These are phyloP conservation scores for Meliscaeva auricollis DNA, from an alignment of 2,888 invertebrate genomes.

Conservation along the genomic window DNA sequence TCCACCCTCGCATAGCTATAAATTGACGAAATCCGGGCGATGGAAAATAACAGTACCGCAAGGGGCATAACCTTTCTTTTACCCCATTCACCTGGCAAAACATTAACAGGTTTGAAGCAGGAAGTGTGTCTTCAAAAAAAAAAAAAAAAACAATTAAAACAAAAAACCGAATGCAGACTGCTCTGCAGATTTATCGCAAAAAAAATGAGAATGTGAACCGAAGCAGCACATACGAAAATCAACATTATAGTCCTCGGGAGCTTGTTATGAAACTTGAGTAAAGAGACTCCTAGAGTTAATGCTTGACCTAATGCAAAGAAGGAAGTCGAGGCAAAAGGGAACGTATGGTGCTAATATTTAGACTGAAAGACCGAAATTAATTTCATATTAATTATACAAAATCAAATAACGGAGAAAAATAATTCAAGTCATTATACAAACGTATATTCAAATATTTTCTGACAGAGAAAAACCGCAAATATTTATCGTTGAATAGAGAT, in stretches of 20 bases:
- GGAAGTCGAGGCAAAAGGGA: conserved; percentile 4
- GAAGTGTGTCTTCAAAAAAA: conserved; percentile 55
- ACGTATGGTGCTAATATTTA: conserved; percentile 35
- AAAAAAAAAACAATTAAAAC: conserved; percentile 35
- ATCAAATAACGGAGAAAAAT: conserved; percentile 60
- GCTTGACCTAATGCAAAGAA: conserved; percentile 30
- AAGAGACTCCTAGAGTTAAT: conserved; percentile 42
- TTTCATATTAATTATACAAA: conserved; percentile 74
- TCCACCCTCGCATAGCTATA: neutral
- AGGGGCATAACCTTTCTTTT: conserved; percentile 50
- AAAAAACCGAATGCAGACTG: conserved; percentile 64
- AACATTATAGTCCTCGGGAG: conserved; percentile 63
- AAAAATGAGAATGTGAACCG: conserved; percentile 46
- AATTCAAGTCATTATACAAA: conserved; percentile 1
- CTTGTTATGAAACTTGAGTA: conserved; percentile 39
- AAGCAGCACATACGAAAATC: conserved; percentile 72
- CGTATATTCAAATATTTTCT: conserved; percentile 22
- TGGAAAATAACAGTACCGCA: conserved; percentile 50
- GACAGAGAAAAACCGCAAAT: conserved; percentile 61
- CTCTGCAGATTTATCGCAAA: conserved; percentile 64
- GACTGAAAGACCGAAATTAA: conserved; percentile 57
- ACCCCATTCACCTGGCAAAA: conserved; percentile 60
- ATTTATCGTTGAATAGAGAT: conserved; percentile 45
- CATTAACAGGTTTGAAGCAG: conserved; percentile 48
- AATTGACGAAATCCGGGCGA: conserved; percentile 45